Evolutionary conservation across 2,888 invertebrate species (phyloP), one percentile per base, ranked within the genome.

Genomic region (Drosophila affinis): DNA sequence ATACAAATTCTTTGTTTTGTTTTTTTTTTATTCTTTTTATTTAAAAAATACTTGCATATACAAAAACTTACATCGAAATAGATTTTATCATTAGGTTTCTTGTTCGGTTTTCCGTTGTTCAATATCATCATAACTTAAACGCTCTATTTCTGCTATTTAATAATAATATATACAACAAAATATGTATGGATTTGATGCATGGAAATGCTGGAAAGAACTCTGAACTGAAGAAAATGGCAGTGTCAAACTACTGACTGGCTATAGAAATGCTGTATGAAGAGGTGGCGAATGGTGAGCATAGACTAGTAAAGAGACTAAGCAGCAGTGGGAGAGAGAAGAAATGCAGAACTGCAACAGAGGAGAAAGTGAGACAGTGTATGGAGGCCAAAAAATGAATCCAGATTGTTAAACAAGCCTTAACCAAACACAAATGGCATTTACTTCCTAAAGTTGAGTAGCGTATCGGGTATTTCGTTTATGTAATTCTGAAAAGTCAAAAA

Each of bases 391-490:
- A 72, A 72, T 72, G 52, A 68, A 68, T 71, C 58, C 58, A 71
- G 67, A 68, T 71, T 71, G 59, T 58, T 44, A 34, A 65, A 47
- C 45, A 53, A 48, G 29, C 29, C 29, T 29, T 9, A 53, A 46
- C 68, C 29, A 29, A 56, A 56, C 46, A 60, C 64, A 63, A 67
- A 68, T 75, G 73, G 70, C 55, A 54, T 27, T 87, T 89, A 90
- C 77, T 92, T 91, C 77, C 90, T 92, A 74, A 91, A 92, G 78
- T 89, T 91, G 73, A 91, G 88, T 81, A 92, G 78, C 79, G 92
- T 92, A 61, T 93, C 92, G 48, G 92, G 91, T 64, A 93, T 91
- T 87, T 92, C 92, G 68, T 93, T 92, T 60, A 92, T 88, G 70
- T 92, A 91, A 71, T 92, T 92, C 93, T 93, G 83, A 17, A 91